Conservation (phyloP, 2,113 vertebrate species). For the Nansenia antarctica region DNA sequence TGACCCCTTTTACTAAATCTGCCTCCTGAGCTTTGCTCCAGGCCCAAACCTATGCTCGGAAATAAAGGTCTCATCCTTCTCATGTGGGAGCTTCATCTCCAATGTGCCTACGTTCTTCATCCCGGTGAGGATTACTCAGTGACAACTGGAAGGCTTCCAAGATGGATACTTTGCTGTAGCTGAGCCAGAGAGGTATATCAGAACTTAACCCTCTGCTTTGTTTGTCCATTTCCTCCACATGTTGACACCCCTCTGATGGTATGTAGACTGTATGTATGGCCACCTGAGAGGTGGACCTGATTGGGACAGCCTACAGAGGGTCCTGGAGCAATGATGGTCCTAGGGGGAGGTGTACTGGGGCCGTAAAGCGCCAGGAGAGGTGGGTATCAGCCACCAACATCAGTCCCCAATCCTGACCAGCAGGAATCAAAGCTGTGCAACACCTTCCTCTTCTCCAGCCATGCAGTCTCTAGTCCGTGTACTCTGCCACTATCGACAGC, state of each 20-base stretch:
- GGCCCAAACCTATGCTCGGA: conserved; percentile 2
- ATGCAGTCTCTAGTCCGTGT: conserved; percentile 82
- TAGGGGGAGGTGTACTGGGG: conserved; percentile 20
- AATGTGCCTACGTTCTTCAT: conserved; percentile 22
- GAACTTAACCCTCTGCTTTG: conserved; percentile 8
- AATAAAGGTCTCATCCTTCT: conserved; percentile 21
- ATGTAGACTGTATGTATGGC: background rate
- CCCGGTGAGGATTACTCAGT: conserved; percentile 38
- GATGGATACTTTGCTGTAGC: conserved; percentile 27
- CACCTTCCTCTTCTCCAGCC: conserved; percentile 2
- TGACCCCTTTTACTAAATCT: conserved; percentile 7
- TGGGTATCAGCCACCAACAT: conserved; percentile 39
- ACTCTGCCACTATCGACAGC: conserved; percentile 97
- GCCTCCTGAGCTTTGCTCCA: conserved; percentile 7
- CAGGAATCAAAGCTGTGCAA: conserved; percentile 78
- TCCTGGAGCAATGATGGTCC: conserved; percentile 11
- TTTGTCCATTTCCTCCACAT: conserved; percentile 6
- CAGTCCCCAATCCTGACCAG: conserved; percentile 82
- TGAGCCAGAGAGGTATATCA: conserved; percentile 9
- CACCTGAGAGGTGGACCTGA: conserved; percentile 22
- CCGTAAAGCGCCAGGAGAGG: conserved; percentile 33
- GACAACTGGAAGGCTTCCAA: conserved; percentile 36
- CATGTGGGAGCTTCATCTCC: conserved; percentile 35
- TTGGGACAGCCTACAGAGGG: background rate
- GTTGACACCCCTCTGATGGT: background rate